Evolutionary conservation across 2,888 invertebrate species (phyloP), one percentile per base, ranked within the genome.

Genomic region (Nowickia ferox): DNA sequence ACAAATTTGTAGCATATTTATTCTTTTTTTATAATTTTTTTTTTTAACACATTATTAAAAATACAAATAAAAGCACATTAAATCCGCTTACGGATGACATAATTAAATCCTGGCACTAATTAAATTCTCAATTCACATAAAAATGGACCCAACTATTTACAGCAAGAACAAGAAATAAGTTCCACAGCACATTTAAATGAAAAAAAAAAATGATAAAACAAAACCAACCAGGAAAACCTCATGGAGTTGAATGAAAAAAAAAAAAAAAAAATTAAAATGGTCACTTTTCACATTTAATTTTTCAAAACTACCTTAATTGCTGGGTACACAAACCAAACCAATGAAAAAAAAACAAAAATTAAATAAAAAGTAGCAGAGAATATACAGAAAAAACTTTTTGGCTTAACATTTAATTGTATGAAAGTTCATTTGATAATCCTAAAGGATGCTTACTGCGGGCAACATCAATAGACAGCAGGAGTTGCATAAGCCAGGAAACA

Each of bases 31-130:
- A 9, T 57, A 9, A 51, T 65, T 9, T 48, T 51, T 78, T 82
- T 71, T 81, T 65, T 72, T 76, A 86, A 86, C 83, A 86, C 79
- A 83, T 86, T 83, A 86, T 86, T 86, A 83, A 86, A 86, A 86
- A 86, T 51, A 71, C 82, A 86, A 86, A 86, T 83, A 85, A 87
- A 87, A 85, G 80, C 84, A 83, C 59, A 84, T 86, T 86, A 84
- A 87, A 87, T 86, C 75, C 80, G 78, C 79, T 87, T 88, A 86
- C 86, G 87, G 72, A 87, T 86, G 87, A 88, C 88, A 92, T 91
- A 92, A 92, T 92, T 92, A 92, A 92, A 92, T 92, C 92, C 91
- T 90, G 90, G 91, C 92, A 90, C 91, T 90, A 92, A 92, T 92
- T 88, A 88, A 88, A 88, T 89, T 89, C 88, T 88, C 88, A 89